Percentiles rank a stretch among this genome's conserved stretches.
These are phyloP conservation scores for Colletes collaris DNA, from an alignment of 2,888 invertebrate genomes.

Conservation along the genomic window DNA sequence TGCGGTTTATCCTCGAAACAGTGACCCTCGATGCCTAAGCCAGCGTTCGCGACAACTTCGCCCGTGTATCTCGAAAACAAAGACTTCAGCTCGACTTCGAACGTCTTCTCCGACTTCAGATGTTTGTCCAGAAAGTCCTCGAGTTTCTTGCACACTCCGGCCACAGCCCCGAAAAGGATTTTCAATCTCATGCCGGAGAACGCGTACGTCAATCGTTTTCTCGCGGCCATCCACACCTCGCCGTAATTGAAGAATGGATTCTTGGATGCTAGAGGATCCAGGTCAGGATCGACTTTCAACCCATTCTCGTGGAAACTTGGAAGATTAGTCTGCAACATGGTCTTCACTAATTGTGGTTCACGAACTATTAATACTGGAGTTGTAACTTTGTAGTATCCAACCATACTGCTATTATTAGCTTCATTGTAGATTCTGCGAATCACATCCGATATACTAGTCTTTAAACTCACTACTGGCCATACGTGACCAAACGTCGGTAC, in stretches of 20 bases:
- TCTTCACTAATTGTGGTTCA: constrained; percentile 74
- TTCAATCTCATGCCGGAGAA: constrained; percentile 68
- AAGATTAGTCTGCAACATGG: constrained; percentile 70
- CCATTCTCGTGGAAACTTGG: constrained; percentile 70
- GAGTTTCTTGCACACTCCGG: constrained; percentile 66
- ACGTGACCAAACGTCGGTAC: constrained; percentile 67
- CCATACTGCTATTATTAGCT: constrained; percentile 63
- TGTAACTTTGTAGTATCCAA: constrained; percentile 61
- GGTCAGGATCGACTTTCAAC: constrained; percentile 29
- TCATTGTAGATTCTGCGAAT: constrained; percentile 56
- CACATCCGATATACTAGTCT: constrained; percentile 33
- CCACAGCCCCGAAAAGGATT: constrained; percentile 67
- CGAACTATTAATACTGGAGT: constrained; percentile 20
- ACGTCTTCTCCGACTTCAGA: not conserved
- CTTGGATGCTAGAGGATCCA: constrained; percentile 67
- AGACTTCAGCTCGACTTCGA: constrained; percentile 66
- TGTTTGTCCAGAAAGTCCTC: constrained; percentile 47
- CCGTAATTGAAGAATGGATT: constrained; percentile 75
- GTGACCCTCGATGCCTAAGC: constrained; percentile 72
- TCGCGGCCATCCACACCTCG: constrained; percentile 64
- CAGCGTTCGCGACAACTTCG: constrained; percentile 70
- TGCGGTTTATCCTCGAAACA: constrained; percentile 65
- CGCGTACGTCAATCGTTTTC: constrained; percentile 56
- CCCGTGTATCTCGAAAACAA: constrained; percentile 68
- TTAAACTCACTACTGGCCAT: constrained; percentile 36